phyloP scores from a whole-genome alignment of 2,113 vertebrate species.

The Australoheros scitulus region DNA sequence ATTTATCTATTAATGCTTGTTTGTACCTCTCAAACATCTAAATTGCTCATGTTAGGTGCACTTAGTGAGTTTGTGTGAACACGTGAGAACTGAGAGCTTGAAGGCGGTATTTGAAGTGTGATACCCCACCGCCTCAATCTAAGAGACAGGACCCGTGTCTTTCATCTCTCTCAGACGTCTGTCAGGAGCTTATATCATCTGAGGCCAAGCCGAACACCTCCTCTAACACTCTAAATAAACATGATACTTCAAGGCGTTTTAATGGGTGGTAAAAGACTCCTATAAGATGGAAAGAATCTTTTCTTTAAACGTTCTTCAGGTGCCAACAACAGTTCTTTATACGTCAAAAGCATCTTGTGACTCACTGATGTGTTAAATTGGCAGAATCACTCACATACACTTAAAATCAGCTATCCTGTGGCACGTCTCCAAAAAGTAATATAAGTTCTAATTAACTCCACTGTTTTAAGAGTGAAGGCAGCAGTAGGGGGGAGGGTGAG shows the following conservation, averaged over 20 bases:
- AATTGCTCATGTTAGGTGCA: not conserved
- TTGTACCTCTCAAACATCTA: not conserved
- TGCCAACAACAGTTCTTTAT: slow-evolving; percentile 40
- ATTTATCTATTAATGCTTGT: not conserved
- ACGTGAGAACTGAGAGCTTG: not conserved
- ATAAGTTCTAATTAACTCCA: slow-evolving; percentile 55
- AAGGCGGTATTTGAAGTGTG: slow-evolving; percentile 13
- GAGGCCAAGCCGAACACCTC: slow-evolving; percentile 32
- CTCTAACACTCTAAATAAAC: slow-evolving; percentile 42
- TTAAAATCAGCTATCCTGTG: slow-evolving; percentile 40
- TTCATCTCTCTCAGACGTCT: slow-evolving; percentile 73
- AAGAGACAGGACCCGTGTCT: slow-evolving; percentile 36
- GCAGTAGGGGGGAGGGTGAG: not conserved
- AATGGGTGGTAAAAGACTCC: slow-evolving; percentile 31
- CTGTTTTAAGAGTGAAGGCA: slow-evolving; percentile 31
- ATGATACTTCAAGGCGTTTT: slow-evolving; percentile 41
- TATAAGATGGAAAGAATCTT: slow-evolving; percentile 11
- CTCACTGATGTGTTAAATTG: slow-evolving; percentile 55
- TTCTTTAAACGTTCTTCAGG: slow-evolving; percentile 42
- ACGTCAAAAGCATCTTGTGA: slow-evolving; percentile 40
- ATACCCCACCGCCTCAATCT: slow-evolving; percentile 32
- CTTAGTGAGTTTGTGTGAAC: not conserved
- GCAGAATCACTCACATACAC: slow-evolving; percentile 29
- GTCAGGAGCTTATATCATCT: slow-evolving; percentile 60
- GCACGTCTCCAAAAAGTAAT: slow-evolving; percentile 38